A percentile compares a stretch with the other conserved stretches of the same genome.
Conservation (phyloP, 35 echinoderm and acorn worm genomes). For the Chiridota heheva region DNA sequence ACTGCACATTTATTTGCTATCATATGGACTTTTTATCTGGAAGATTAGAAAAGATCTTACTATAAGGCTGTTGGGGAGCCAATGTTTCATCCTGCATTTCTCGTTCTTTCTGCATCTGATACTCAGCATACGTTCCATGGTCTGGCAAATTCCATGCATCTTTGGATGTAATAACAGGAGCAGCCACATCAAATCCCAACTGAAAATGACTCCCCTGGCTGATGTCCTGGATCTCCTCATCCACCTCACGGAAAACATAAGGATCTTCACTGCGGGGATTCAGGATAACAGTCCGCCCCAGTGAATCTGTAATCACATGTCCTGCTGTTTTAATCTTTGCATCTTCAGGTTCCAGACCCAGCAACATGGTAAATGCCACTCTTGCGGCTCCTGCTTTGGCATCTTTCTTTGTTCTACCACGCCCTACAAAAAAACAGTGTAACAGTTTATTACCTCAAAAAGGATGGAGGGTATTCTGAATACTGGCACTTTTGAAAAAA, state of each 20-base stretch:
- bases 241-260: not conserved
- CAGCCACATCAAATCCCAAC: constrained; percentile 25
- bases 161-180: constrained; percentile 19
- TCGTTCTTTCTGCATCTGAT: too few species aligned
- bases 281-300: too few species aligned
- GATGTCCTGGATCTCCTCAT: not conserved
- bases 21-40: too few species aligned
- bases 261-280: not conserved
- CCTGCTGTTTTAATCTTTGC: not conserved
- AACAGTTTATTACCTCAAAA: not conserved
- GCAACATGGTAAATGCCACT: constrained; percentile 22
- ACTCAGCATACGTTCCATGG: constrained; percentile 39
- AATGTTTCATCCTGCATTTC: too few species aligned
- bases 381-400: constrained; percentile 23
- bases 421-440: not conserved
- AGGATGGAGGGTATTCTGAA: not conserved
- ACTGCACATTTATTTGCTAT: too few species aligned
- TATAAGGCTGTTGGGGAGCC: too few species aligned
- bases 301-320: too few species aligned
- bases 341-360: constrained; percentile 18
- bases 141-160: constrained; percentile 43
- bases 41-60: too few species aligned
- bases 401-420: constrained; percentile 41
- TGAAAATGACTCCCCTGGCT: constrained; percentile 34
- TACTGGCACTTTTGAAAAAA: not conserved